Conservation (phyloP, 37 sponge, comb jelly and placozoan species). For the Haliclona indistincta region DNA sequence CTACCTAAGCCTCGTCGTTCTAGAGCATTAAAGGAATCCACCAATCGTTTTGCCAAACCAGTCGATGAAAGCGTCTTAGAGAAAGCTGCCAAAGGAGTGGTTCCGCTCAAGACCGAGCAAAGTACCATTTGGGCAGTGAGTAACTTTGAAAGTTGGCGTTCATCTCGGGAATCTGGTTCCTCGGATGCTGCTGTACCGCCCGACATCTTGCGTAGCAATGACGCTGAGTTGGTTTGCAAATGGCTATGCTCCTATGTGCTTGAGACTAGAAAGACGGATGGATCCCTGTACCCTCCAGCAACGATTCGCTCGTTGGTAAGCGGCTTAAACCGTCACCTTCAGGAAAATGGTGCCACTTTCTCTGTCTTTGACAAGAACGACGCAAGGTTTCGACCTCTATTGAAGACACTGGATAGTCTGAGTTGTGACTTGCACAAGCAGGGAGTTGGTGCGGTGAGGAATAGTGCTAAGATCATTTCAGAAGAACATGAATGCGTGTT, state of each 20-base stretch:
- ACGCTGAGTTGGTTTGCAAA: conserved; percentile 17
- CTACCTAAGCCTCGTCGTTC: no score
- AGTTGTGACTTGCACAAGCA: conserved; percentile 25
- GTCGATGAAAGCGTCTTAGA: not conserved
- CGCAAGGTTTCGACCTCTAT: conserved; percentile 10
- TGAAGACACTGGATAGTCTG: conserved; percentile 16
- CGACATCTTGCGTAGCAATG: conserved; percentile 1
- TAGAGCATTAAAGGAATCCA: no score
- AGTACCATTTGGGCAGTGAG: conserved; percentile 16
- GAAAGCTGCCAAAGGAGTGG: not conserved
- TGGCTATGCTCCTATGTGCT: conserved; percentile 14
- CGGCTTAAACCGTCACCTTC: conserved; percentile 14
- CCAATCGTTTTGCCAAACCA: not conserved
- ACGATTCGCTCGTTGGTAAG: conserved; percentile 19
- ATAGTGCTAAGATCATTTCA: conserved; percentile 26
- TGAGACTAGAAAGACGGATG: conserved; percentile 21
- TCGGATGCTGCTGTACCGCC: not conserved
- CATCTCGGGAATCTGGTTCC: not conserved
- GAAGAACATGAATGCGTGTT: conserved; percentile 34
- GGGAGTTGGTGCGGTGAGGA: conserved; percentile 36
- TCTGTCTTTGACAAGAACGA: conserved; percentile 29
- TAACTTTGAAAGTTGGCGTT: conserved; percentile 9
- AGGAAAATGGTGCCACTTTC: conserved; percentile 21
- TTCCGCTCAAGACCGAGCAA: conserved; percentile 16
- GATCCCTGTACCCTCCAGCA: conserved; percentile 16